These are phyloP conservation scores for Sarcophaga variegata DNA, from an alignment of 2,888 invertebrate genomes.

Conservation along the genomic window DNA sequence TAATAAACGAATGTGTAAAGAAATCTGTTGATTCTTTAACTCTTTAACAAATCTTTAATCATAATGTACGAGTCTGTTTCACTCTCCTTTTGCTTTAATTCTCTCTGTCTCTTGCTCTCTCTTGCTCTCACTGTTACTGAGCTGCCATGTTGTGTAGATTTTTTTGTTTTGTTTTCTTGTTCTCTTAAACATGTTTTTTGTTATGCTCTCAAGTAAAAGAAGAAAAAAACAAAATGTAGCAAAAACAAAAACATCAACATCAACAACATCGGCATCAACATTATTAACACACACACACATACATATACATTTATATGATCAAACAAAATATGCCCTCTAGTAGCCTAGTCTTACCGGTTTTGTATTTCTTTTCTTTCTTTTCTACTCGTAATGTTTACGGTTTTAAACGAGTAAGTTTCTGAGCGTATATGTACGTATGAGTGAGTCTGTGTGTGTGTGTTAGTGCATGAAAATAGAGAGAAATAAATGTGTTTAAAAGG, in stretches of 20 bases:
- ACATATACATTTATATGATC: neutral
- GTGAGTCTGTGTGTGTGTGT: constrained; percentile 13
- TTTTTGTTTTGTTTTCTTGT: constrained; percentile 48
- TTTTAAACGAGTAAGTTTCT: neutral
- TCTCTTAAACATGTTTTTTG: constrained; percentile 64
- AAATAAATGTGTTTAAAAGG: neutral
- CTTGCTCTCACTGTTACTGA: constrained; percentile 1
- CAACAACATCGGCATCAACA: neutral
- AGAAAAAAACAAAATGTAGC: constrained; percentile 5
- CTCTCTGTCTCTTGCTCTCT: neutral
- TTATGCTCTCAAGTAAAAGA: constrained; percentile 43
- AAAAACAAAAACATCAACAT: constrained; percentile 10
- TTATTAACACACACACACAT: neutral
- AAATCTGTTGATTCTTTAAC: constrained; percentile 57
- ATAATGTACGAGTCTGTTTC: constrained; percentile 48
- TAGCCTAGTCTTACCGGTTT: constrained; percentile 67
- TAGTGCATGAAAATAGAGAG: neutral
- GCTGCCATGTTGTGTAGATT: neutral
- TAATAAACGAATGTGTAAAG: constrained; percentile 58
- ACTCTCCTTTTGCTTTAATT: constrained; percentile 2
- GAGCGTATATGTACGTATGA: constrained; percentile 1
- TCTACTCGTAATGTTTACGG: neutral
- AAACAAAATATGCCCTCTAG: constrained; percentile 41
- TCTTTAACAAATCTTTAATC: constrained; percentile 65
- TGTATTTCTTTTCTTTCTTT: constrained; percentile 21